phyloP scores from a whole-genome alignment of 2,797 vertebrate genomes.

The Manis javanica region DNA sequence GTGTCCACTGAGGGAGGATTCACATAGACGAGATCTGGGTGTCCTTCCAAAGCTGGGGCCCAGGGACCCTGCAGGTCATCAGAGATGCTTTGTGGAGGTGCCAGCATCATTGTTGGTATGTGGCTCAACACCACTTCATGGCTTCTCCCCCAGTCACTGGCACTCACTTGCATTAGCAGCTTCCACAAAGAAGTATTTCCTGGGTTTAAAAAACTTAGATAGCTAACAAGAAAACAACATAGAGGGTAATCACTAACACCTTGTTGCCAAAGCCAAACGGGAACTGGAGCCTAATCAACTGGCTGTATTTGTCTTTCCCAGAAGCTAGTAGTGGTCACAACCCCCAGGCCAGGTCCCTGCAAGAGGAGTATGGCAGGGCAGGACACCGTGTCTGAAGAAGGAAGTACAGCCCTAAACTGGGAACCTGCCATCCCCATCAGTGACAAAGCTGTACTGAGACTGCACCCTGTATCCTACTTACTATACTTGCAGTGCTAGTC shows the following conservation, averaged over 20 bases:
- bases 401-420: not conserved
- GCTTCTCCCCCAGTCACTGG: not conserved
- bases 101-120: not conserved
- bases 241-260: not conserved
- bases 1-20: not conserved
- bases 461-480: not conserved
- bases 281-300: too few species aligned
- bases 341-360: not conserved
- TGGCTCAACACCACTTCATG: not conserved
- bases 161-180: not conserved
- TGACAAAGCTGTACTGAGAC: not conserved
- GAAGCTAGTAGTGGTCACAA: too few species aligned
- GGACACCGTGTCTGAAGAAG: not conserved
- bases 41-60: not conserved
- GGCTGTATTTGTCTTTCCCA: not conserved
- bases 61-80: not conserved
- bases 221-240: not conserved
- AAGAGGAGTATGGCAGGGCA: accelerated
- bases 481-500: not conserved
- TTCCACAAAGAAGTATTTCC: not conserved
- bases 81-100: not conserved
- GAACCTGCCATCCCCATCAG: too few species aligned
- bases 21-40: not conserved
- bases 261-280: not conserved
- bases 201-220: not conserved